Evolutionary conservation across 1,140 invertebrate species (phyloP).

Genomic region (Penaeus vannamei): DNA sequence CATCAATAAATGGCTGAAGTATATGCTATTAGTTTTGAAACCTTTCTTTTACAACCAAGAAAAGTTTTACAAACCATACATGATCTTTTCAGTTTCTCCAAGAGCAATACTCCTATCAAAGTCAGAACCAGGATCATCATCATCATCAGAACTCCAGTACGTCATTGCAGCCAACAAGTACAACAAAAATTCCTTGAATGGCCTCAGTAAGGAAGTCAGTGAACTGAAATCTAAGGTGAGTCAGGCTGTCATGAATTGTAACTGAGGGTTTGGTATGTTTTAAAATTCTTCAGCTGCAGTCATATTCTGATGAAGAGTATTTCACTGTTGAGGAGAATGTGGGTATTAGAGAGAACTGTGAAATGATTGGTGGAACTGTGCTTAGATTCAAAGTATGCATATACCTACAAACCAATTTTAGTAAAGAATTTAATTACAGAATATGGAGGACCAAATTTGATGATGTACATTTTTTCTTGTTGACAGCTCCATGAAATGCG

Average conservation of each 20-base stretch:
- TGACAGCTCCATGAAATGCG: conserved; percentile 61
- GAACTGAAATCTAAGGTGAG: conserved; percentile 58
- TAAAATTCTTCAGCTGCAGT: neutral
- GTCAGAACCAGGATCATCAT: neutral
- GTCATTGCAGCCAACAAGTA: conserved; percentile 38
- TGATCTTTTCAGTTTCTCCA: no score
- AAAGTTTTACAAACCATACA: no score
- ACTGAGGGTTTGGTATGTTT: neutral
- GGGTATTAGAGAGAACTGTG: no score
- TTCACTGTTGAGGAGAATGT: no score
- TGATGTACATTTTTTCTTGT: neutral
- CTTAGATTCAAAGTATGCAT: neutral
- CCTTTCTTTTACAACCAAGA: no score
- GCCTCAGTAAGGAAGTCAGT: conserved; percentile 46
- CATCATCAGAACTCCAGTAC: neutral
- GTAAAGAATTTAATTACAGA: neutral
- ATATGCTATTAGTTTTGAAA: no score
- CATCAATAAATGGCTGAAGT: no score
- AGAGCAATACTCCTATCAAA: no score
- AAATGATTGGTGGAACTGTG: no score
- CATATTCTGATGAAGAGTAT: no score
- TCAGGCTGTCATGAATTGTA: neutral
- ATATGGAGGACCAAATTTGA: neutral
- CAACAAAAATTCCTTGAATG: conserved; percentile 35
- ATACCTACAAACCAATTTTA: neutral